Base-by-base conservation (phyloP, 2,888 invertebrate species). In the Adelognathus sp. region DNA sequence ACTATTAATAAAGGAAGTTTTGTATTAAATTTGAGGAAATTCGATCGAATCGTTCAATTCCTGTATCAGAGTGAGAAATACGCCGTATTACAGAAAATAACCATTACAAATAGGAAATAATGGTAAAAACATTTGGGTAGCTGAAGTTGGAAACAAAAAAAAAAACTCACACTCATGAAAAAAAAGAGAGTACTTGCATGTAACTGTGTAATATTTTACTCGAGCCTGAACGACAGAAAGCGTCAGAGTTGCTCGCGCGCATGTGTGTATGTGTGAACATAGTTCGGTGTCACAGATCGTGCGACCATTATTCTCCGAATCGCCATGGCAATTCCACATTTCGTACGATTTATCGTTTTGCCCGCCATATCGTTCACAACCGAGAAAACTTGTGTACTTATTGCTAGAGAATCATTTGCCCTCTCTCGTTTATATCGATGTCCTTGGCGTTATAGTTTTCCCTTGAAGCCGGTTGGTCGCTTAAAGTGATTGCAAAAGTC, bases 351-450 rank as follows among this genome's bases (percentile, higher is more conserved):
- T 77, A 77, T 77, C 61, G 24, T 50, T 36, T 24, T 24, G 36
- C 6, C 21, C 50, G 50, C 36, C 36, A 41, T 41, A 6, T 24
- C 60, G 24, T 67, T 31, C 39, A 6, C 41, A 39, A 56, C 36
- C 56, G 50, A 24, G 41, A 61, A 76, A 77, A 77, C 61, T 66
- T 71, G 64, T n/a, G n/a, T 66, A 64, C 71, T 71, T 60, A 67
- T 72, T 72, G 71, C 60, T 14, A 56, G 61, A 54, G 52, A 77
- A 72, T 77, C 66, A 77, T 66, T 31, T 39, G n/a, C 21, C 7
- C 24, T 64, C 50, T 27, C n/a, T n/a, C 21, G 58, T 31, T 52
- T 31, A 31, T 69, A 54, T 63, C 63, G 61, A 63, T 56, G 41
- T 54, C 63, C 41, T 27, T 63, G n/a, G 36, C 29, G 14, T 54